These are phyloP conservation scores for Muricea muricata DNA, from an alignment of 92 coral and sea anemone species.

Conservation along the genomic window DNA sequence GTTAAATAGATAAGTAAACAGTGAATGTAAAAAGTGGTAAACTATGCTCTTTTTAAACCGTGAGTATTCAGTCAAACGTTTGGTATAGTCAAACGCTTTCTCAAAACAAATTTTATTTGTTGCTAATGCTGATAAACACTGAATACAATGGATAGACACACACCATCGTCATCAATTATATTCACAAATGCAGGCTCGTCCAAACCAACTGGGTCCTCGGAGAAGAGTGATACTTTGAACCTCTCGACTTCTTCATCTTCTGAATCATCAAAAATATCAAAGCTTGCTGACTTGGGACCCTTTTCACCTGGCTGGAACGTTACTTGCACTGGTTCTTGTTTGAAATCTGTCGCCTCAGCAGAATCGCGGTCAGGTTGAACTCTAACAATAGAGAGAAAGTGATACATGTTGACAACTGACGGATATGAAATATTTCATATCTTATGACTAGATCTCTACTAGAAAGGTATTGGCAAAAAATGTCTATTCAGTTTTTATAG, in stretches of 20 bases:
- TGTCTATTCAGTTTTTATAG: no score
- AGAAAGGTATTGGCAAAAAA: no score
- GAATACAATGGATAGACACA: no score
- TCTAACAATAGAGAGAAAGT: neutral
- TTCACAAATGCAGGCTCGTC: constrained; percentile 19
- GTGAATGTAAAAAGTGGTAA: no score
- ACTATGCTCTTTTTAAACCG: no score
- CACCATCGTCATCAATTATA: constrained; percentile 29
- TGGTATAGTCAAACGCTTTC: no score
- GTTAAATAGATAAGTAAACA: no score
- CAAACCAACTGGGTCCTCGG: neutral
- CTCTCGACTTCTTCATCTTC: neutral
- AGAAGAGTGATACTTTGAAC: constrained; percentile 11
- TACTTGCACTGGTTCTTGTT: neutral
- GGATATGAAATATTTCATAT: no score
- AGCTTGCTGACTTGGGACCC: neutral
- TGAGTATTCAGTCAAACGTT: no score
- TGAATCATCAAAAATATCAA: constrained; percentile 7
- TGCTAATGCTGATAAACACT: no score
- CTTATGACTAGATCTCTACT: no score
- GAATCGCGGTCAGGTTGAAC: neutral
- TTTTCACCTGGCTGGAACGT: constrained; percentile 21
- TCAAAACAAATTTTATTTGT: no score
- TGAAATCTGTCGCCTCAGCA: constrained; percentile 5
- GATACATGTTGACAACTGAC: neutral